Evolutionary conservation across 2,113 vertebrate genomes (phyloP), one percentile per base, ranked within the genome.

Genomic region (Phoxinus phoxinus): DNA sequence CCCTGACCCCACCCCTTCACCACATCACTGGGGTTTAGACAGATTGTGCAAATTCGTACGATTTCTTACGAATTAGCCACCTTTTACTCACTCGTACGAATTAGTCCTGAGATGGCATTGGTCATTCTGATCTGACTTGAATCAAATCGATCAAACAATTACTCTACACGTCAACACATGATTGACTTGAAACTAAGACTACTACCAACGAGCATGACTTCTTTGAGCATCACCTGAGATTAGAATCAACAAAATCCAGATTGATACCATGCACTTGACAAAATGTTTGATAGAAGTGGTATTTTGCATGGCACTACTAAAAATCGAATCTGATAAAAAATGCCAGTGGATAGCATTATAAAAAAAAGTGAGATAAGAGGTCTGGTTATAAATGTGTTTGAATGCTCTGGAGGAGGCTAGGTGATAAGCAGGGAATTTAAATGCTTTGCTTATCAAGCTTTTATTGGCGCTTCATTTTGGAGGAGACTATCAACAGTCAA

Each of bases 401-500:
- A 32, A 65, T 81, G 37, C 78, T 81, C 37, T 56, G 46, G 73
- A 84, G 44, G 53, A 71, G 51, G 32, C 53, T 56, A 32, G 35
- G 21, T 53, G 86, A 87, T 80, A 72, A 81, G 46, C 51, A 73
- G 81, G 30, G 63, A 44, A 79, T 63, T 74, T 30, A n/a, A 80
- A 84, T 84, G 65, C 76, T 32, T 71, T 51, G 32, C 72, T 81
- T 71, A 67, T 71, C 63, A 79, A 51, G 41, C 13, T 58, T 84
- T 72, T n/a, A 69, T 48, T 56, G 71, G n/a, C 17, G 0, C 37
- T 59, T 79, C 58, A 58, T 74, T 83, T n/a, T 19, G 19, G 53
- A 53, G 32, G 69, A 23, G 56, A 37, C 15, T 17, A 25, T 76
- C 56, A 67, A 41, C 17, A 73, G 13, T 51, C n/a, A 17, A 27